phyloP scores from a whole-genome alignment of 2,113 vertebrate species.

The Menidia beryllina region DNA sequence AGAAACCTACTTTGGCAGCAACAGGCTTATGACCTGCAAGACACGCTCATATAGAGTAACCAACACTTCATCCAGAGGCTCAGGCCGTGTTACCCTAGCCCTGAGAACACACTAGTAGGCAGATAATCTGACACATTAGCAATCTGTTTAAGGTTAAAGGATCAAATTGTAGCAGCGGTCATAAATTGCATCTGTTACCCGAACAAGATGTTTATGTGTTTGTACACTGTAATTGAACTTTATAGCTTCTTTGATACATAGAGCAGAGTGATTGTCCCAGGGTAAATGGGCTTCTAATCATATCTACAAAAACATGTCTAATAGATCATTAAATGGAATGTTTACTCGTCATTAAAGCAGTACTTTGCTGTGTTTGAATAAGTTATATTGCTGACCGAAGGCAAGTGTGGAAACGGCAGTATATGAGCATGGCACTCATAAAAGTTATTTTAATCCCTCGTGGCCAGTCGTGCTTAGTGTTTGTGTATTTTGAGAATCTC shows the following conservation, averaged over 20 bases:
- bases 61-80: conserved; percentile 72
- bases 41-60: conserved; percentile 75
- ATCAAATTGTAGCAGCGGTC: conserved; percentile 65
- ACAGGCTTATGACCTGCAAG: conserved; percentile 74
- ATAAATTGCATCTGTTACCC: conserved; percentile 73
- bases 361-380: conserved; percentile 51
- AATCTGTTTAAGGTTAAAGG: conserved; percentile 78
- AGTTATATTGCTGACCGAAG: conserved; percentile 60
- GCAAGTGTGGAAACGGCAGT: conserved; percentile 66
- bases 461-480: conserved; percentile 70
- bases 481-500: conserved; percentile 83
- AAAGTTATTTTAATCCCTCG: conserved; percentile 80
- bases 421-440: conserved; percentile 69
- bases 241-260: conserved; percentile 49
- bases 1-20: conserved; percentile 76
- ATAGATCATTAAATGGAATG: conserved; percentile 45
- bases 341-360: conserved; percentile 38
- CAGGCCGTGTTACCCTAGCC: conserved; percentile 62
- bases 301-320: conserved; percentile 28
- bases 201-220: conserved; percentile 69
- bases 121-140: conserved; percentile 78
- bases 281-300: conserved; percentile 32
- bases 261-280: background rate
- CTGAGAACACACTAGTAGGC: conserved; percentile 68
- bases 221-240: conserved; percentile 61